Evolutionary conservation across 1,140 invertebrate genomes (phyloP), one percentile per base, ranked within the genome.

Genomic region (Hycleus phaleratus): DNA sequence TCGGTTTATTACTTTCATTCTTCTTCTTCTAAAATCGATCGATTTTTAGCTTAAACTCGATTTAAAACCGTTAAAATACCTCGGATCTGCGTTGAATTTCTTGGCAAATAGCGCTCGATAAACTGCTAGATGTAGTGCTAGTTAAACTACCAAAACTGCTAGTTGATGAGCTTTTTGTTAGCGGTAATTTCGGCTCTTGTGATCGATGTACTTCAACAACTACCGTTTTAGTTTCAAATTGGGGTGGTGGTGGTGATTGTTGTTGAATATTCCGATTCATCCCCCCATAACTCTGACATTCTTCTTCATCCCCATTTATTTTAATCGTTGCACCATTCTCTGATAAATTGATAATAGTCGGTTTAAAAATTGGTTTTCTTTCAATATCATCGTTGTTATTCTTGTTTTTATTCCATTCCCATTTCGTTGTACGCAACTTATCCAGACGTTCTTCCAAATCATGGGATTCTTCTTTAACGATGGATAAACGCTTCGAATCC

Each of bases 251-350:
- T 32, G 3, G 26, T 32, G 26, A 7, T 46, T 59, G 57, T 24
- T 49, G 12, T 48, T 25, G 26, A 3, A 10, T 3, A 38, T 40
- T 9, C 49, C 25, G 47, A 26, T 46, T 61, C 38, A n/a, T 49
- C 40, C 26, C 60, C 18, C 12, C 59, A 52, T 49, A 4, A 42
- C 18, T 18, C 18, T 66, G 58, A 50, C 59, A 68, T 38, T 65
- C 65, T 39, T 66, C 67, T 39, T 70, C 68, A 39, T 50, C 50
- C 11, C 68, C 69, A 70, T 79, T 82, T 67, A 80, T 82, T 63
- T 81, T 79, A 61, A 85, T 85, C 2, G 81, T 83, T 24, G 82
- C 82, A 26, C 82, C 82, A 49, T 82, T 82, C 72, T 83, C 83
- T 5, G 82, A 80, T 58, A 85, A 72, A 74, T 83, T 84, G 40